Percentiles rank a stretch among this genome's conserved stretches.
phyloP scores from a whole-genome alignment of 2,888 invertebrate species.

The Amblyteles armatorius region DNA sequence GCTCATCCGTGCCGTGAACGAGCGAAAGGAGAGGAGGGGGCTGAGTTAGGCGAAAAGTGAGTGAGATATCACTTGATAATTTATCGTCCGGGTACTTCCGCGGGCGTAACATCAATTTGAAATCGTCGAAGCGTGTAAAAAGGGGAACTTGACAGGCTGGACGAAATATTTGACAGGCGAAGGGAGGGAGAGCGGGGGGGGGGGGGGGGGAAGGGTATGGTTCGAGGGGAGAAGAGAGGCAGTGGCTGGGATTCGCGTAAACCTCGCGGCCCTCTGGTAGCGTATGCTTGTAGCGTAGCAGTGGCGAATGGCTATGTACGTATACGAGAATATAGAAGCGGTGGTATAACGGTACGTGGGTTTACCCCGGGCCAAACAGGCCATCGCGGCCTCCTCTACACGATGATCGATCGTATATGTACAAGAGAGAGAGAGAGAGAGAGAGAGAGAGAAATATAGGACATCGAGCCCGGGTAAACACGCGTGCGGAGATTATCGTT shows the following conservation, averaged over 20 bases:
- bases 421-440: conserved; percentile 17
- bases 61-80: conserved; percentile 73
- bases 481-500: conserved; percentile 61
- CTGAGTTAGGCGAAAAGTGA: conserved; percentile 26
- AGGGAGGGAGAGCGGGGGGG: conserved; percentile 42
- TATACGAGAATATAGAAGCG: background rate
- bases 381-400: conserved; percentile 23
- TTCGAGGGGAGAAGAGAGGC: conserved; percentile 4
- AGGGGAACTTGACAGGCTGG: conserved; percentile 72
- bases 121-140: conserved; percentile 69
- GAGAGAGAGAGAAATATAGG: conserved; percentile 9
- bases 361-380: conserved; percentile 33
- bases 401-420: conserved; percentile 61
- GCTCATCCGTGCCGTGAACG: conserved; percentile 30
- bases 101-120: conserved; percentile 75
- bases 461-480: conserved; percentile 52
- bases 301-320: conserved; percentile 32
- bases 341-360: conserved; percentile 10
- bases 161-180: conserved; percentile 77
- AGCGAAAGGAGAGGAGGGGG: conserved; percentile 26
- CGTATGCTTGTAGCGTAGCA: conserved; percentile 15
- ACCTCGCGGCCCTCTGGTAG: background rate
- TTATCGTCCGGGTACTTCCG: conserved; percentile 71
- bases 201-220: conserved; percentile 26
- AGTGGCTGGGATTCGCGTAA: conserved; percentile 34